Base-by-base conservation (phyloP, 2,888 invertebrate genomes). In the Campaea margaritaria region DNA sequence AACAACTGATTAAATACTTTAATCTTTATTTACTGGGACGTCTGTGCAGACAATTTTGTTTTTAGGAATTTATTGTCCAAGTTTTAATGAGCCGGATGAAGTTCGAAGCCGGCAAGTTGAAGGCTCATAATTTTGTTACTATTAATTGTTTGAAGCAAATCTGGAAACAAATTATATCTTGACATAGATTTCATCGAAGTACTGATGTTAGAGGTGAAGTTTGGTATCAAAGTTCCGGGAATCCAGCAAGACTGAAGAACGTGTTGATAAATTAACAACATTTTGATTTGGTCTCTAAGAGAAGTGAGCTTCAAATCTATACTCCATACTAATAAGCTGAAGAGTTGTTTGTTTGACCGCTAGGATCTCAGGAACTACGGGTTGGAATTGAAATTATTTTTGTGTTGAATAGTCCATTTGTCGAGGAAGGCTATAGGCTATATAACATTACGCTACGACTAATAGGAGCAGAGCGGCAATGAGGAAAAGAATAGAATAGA, bases 1-100 rank as follows among this genome's bases (percentile, higher is more conserved):
- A 83, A 80, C 75, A 81, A 83, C 86, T 88, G 88, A 90, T 89
- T 88, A 87, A 89, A 89, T 86, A 85, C 86, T 86, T 85, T 87
- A 87, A 89, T 89, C 87, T 85, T 87, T 90, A 89, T 89, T 89
- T 90, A 89, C 87, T 80, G 83, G 72, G 78, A 81, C 79, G 82
- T 86, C 81, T 84, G 84, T 83, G 59, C 53, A 58, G 58, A 83
- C 78, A 81, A 83, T 84, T 89, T 85, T 81, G 82, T 84, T 83
- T 82, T 73, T 64, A 62, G 71, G 72, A 78, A 91, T 91, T 91
- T 89, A 90, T 89, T 80, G 83, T 80, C 54, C 63, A 82, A 86
- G 82, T 89, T 89, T 81, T 83, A 83, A 87, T 84, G 76, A 82
- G 79, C 74, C 70, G 74, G 76, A 77, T 82, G 69, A 78, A 82